phyloP scores from a whole-genome alignment of 2,888 invertebrate genomes.

The Prenolepis imparis region DNA sequence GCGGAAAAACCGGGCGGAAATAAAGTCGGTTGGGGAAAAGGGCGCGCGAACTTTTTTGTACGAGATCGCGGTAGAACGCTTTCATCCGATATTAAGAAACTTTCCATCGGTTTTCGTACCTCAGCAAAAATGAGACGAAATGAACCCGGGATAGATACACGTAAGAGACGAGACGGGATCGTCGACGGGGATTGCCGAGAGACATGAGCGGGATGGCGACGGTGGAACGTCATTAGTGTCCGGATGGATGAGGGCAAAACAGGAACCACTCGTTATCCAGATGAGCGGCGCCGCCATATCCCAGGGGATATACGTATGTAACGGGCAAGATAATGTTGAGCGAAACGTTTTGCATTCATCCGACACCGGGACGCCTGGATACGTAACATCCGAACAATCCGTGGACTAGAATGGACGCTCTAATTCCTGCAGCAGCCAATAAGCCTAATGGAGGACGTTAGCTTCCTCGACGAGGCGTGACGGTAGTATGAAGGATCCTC shows the following conservation, averaged over 20 bases:
- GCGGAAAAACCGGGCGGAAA: slow-evolving; percentile 41
- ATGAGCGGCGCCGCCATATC: slow-evolving; percentile 62
- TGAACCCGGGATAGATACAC: slow-evolving; percentile 67
- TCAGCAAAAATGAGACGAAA: slow-evolving; percentile 66
- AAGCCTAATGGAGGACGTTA: slow-evolving; percentile 78
- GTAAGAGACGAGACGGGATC: slow-evolving; percentile 47
- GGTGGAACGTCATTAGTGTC: slow-evolving; percentile 75
- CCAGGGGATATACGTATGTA: slow-evolving; percentile 57
- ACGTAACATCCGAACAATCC: slow-evolving; percentile 70
- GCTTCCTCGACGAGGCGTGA: slow-evolving; percentile 66
- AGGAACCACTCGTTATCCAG: slow-evolving; percentile 75
- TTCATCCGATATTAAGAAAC: slow-evolving; percentile 83
- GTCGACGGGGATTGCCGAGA: slow-evolving; percentile 19
- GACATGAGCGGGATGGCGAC: slow-evolving; percentile 37
- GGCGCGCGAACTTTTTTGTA: slow-evolving; percentile 69
- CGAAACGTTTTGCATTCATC: slow-evolving; percentile 74
- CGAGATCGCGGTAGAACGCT: slow-evolving; percentile 63
- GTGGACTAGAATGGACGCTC: slow-evolving; percentile 60
- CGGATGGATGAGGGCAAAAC: slow-evolving; percentile 82
- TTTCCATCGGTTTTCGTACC: slow-evolving; percentile 80
- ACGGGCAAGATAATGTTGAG: slow-evolving; percentile 57
- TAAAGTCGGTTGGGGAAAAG: slow-evolving; percentile 21
- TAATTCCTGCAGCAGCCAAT: slow-evolving; percentile 72
- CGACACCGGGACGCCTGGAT: slow-evolving; percentile 62
- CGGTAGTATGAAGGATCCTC: slow-evolving; percentile 47